Conservation (phyloP, 2,113 vertebrate species). For the Phylloscopus whistleri region DNA sequence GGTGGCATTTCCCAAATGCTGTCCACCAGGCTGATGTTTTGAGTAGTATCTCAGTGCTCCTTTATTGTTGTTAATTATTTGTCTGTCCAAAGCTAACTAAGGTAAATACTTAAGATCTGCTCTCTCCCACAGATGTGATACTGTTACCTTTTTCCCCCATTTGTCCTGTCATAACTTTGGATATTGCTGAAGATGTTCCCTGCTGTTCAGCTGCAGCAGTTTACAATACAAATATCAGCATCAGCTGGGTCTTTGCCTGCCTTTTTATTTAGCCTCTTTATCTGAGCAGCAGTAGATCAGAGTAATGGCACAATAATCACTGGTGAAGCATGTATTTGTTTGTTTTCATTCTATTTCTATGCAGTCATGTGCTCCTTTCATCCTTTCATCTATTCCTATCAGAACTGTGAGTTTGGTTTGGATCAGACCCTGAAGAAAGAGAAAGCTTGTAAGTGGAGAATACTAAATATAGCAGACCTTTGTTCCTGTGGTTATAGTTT, state of each 20-base stretch:
- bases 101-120: not conserved
- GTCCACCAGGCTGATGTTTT: not conserved
- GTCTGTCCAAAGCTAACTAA: not conserved
- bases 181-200: not conserved
- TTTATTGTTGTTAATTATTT: not conserved
- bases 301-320: not conserved
- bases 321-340: constrained; percentile 28
- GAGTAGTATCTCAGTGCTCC: not conserved
- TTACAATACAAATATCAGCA: not conserved
- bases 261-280: not conserved
- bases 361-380: not conserved
- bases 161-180: not conserved
- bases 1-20: not conserved
- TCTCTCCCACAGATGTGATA: not conserved
- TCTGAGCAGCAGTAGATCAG: constrained; percentile 19
- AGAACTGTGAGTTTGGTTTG: not conserved
- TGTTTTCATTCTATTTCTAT: constrained; percentile 5
- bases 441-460: not conserved
- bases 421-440: not conserved
- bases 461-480: not conserved
- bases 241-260: not conserved
- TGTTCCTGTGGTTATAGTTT: not conserved
- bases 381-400: not conserved
- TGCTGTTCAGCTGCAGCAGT: constrained; percentile 10
- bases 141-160: not conserved